phyloP scores from a whole-genome alignment of 2,797 vertebrate species.

The Melanotaenia maccullochi region DNA sequence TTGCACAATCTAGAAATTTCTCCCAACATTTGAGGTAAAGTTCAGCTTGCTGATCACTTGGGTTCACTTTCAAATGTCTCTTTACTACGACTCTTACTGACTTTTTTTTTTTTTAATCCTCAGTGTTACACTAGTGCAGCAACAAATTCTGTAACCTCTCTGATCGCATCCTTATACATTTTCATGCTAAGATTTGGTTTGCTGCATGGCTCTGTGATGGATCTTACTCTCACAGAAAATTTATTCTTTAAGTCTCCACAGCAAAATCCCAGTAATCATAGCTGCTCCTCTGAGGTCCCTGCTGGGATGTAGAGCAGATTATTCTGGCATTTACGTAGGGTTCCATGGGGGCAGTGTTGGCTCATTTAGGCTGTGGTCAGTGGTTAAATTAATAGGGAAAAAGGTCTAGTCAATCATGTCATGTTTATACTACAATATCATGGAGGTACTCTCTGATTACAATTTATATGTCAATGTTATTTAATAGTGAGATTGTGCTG shows the following conservation, averaged over 20 bases:
- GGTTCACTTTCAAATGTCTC: conserved; percentile 76
- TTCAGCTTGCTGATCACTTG: not conserved
- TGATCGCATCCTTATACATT: conserved; percentile 95
- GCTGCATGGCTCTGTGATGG: conserved; percentile 87
- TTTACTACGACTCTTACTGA: conserved; percentile 61
- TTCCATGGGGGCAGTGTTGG: conserved; percentile 81
- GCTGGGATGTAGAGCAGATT: conserved; percentile 59
- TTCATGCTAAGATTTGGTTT: conserved; percentile 91
- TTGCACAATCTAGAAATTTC: not conserved
- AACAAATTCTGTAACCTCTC: conserved; percentile 84
- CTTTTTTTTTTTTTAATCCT: conserved; percentile 55
- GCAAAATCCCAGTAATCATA: conserved; percentile 19
- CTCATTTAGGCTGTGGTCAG: conserved; percentile 84
- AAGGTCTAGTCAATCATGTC: conserved; percentile 81
- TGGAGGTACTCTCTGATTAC: conserved; percentile 85
- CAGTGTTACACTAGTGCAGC: conserved; percentile 52
- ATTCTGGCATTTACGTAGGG: conserved; percentile 85
- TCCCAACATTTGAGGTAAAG: not conserved
- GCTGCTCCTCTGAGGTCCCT: conserved; percentile 31
- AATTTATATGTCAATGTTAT: conserved; percentile 83
- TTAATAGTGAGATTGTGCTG: conserved; percentile 92
- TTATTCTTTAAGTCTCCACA: conserved; percentile 79
- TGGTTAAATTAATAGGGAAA: conserved; percentile 64
- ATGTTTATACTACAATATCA: conserved; percentile 86
- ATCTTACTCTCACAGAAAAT: conserved; percentile 82